Evolutionary conservation across 2,888 invertebrate genomes (phyloP).

Genomic region (Kryphioiulus occultus): DNA sequence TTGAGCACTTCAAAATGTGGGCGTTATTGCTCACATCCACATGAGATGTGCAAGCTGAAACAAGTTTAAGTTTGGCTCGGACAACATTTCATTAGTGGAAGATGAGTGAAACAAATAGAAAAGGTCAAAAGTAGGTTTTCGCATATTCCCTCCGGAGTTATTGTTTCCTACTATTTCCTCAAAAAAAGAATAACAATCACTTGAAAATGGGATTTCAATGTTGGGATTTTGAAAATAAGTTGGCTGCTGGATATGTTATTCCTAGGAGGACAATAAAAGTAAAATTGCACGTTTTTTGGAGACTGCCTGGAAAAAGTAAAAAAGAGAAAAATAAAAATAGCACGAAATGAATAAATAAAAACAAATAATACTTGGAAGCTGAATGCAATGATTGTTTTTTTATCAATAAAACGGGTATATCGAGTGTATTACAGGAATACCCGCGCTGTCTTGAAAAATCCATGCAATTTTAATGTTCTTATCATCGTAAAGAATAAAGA

Average conservation of each 20-base stretch:
- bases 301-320: neutral
- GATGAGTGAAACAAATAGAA: neutral
- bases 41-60: too few species aligned
- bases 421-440: neutral
- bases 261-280: neutral
- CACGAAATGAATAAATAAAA: conserved; percentile 3
- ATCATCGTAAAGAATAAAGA: conserved; percentile 27
- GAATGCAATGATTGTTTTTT: conserved; percentile 12
- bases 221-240: neutral
- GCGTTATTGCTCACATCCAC: too few species aligned
- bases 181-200: neutral
- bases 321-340: conserved; percentile 10
- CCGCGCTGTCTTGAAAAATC: neutral
- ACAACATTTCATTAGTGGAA: neutral
- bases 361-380: neutral
- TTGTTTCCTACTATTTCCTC: neutral
- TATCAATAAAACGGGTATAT: neutral
- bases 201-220: conserved; percentile 17
- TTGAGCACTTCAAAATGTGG: too few species aligned
- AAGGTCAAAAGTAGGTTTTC: neutral
- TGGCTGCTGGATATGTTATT: neutral
- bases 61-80: too few species aligned
- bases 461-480: conserved; percentile 26
- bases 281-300: neutral
- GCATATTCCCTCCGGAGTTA: neutral